Evolutionary conservation across 2,113 vertebrate genomes (phyloP).

Genomic region (Bothrops jararaca): DNA sequence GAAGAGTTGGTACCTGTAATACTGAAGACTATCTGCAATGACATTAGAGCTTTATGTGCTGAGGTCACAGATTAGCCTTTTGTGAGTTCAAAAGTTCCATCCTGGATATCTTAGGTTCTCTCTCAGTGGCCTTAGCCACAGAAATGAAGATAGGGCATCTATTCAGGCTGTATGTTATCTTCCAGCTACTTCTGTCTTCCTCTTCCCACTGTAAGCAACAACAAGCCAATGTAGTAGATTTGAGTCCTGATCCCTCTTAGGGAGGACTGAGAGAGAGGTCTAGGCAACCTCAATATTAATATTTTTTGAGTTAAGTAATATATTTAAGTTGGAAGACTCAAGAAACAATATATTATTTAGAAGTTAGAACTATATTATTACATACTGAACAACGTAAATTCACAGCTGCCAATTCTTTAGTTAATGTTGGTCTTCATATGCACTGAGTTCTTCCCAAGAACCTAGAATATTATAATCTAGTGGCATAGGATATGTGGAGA

Average conservation of each 20-base stretch:
- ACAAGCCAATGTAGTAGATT: neutral
- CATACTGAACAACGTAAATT: neutral
- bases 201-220: neutral
- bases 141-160: constrained; percentile 14
- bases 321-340: neutral
- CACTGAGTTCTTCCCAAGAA: neutral
- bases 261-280: neutral
- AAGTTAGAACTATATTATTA: neutral
- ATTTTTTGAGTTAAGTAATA: neutral
- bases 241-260: neutral
- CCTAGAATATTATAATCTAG: neutral
- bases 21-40: neutral
- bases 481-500: neutral
- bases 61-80: constrained; percentile 12
- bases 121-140: neutral
- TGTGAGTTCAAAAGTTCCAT: constrained; percentile 13
- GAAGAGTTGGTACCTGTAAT: neutral
- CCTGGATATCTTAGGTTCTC: neutral
- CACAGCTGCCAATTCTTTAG: neutral
- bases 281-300: neutral
- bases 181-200: neutral
- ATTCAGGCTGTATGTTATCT: neutral
- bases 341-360: neutral
- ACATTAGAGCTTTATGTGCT: neutral
- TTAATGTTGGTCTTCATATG: neutral